A percentile compares a stretch with the other conserved stretches of the same genome.
These are phyloP conservation scores for Menidia beryllina DNA, from an alignment of 2,113 vertebrate genomes.

Conservation along the genomic window DNA sequence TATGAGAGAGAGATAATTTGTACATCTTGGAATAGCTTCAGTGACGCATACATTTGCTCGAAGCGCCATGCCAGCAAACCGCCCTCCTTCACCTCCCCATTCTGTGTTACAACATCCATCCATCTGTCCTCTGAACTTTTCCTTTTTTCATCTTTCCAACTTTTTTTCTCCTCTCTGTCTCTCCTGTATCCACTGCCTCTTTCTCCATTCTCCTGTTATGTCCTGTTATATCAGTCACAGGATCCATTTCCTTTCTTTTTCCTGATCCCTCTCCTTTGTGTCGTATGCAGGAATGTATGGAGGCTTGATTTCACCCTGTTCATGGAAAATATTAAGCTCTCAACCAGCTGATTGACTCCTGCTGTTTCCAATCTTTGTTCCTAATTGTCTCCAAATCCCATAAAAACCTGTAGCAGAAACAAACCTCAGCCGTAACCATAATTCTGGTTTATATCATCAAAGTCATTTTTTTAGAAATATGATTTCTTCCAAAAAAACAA, in stretches of 20 bases:
- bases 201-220: not conserved
- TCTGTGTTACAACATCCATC: conserved; percentile 71
- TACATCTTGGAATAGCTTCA: conserved; percentile 78
- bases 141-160: not conserved
- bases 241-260: too few species aligned
- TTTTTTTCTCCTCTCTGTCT: conserved; percentile 4
- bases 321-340: conserved; percentile 38
- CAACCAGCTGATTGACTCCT: conserved; percentile 21
- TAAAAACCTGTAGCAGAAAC: not conserved
- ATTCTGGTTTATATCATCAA: conserved; percentile 3
- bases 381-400: conserved; percentile 1
- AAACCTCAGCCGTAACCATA: not conserved
- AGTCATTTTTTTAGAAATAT: not conserved
- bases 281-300: too few species aligned
- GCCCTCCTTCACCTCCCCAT: conserved; percentile 70
- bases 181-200: not conserved
- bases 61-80: conserved; percentile 62
- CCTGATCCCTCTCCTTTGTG: too few species aligned
- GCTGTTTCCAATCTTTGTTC: conserved; percentile 15
- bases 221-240: too few species aligned
- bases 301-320: too few species aligned
- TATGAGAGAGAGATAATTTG: conserved; percentile 40
- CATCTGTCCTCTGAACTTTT: conserved; percentile 69
- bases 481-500: conserved; percentile 21
- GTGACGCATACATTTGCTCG: conserved; percentile 76